These are phyloP conservation scores for Venturia canescens DNA, from an alignment of 1,140 invertebrate species.

Conservation along the genomic window DNA sequence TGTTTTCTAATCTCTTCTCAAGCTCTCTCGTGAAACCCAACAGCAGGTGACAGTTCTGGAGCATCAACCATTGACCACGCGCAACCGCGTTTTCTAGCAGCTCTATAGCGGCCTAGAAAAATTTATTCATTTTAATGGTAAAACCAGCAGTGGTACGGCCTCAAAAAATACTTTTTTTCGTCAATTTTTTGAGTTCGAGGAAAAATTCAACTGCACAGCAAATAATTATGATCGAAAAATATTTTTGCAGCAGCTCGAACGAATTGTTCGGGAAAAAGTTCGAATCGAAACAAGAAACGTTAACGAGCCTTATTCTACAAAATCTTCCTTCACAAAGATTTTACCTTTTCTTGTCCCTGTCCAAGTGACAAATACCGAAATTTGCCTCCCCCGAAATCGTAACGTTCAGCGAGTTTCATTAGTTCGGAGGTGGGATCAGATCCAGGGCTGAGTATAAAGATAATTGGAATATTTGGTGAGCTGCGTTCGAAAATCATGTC, in stretches of 20 bases:
- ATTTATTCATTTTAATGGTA: no score
- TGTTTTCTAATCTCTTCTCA: slow-evolving; percentile 89
- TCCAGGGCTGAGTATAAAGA: slow-evolving; percentile 92
- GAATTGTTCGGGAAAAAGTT: no score
- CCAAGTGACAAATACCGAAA: slow-evolving; percentile 91
- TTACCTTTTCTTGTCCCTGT: slow-evolving; percentile 90
- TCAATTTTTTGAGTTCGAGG: no score
- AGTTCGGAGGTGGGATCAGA: slow-evolving; percentile 92
- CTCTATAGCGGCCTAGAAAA: slow-evolving; percentile 82
- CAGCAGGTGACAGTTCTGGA: slow-evolving; percentile 93
- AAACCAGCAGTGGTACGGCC: no score
- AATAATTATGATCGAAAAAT: no score
- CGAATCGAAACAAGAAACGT: neutral
- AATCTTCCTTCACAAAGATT: no score
- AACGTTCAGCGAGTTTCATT: slow-evolving; percentile 89
- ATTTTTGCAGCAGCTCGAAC: no score
- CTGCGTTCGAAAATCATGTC: slow-evolving; percentile 90
- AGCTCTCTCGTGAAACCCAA: slow-evolving; percentile 87
- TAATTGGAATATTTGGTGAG: slow-evolving; percentile 85
- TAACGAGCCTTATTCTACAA: neutral
- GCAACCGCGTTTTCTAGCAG: slow-evolving; percentile 85
- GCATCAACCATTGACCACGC: slow-evolving; percentile 91
- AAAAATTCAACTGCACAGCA: no score
- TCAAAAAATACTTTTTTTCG: no score
- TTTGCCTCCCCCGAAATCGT: slow-evolving; percentile 83